phyloP scores from a whole-genome alignment of 2,797 vertebrate species.

The Intellagama lesueurii region DNA sequence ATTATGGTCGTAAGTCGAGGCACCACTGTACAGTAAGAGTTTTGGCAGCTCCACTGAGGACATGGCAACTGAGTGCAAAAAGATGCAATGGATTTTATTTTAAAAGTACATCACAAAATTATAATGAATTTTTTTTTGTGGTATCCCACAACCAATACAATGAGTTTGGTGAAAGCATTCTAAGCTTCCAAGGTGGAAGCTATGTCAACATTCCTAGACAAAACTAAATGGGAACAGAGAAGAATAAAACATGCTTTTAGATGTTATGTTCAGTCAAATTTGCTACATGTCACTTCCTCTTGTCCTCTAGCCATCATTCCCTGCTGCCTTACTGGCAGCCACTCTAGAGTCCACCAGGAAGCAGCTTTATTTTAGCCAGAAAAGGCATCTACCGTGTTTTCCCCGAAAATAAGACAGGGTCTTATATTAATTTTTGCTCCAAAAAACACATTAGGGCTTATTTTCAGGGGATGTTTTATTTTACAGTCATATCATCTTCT shows the following conservation, averaged over 20 bases:
- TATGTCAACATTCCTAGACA: neutral
- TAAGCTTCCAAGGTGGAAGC: neutral
- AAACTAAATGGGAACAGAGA: too few relatives aligned
- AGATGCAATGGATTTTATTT: neutral
- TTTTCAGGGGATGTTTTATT: too few relatives aligned
- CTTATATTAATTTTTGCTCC: too few relatives aligned
- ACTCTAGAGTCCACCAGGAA: neutral
- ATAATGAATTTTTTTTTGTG: too few relatives aligned
- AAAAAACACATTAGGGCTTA: too few relatives aligned
- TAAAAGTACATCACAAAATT: neutral
- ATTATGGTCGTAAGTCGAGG: too few relatives aligned
- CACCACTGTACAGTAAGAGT: neutral
- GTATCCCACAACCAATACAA: neutral
- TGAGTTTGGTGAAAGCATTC: too few relatives aligned
- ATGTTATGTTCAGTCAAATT: neutral
- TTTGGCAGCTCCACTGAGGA: neutral
- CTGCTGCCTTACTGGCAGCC: neutral
- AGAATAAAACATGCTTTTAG: neutral
- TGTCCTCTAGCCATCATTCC: neutral
- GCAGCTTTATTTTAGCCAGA: neutral
- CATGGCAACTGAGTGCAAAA: neutral
- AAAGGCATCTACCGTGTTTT: neutral
- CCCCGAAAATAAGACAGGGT: too few relatives aligned
- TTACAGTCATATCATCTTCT: too few relatives aligned
- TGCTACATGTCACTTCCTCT: neutral